phyloP scores from a whole-genome alignment of 2,113 vertebrate species.

The Vulpes lagopus region DNA sequence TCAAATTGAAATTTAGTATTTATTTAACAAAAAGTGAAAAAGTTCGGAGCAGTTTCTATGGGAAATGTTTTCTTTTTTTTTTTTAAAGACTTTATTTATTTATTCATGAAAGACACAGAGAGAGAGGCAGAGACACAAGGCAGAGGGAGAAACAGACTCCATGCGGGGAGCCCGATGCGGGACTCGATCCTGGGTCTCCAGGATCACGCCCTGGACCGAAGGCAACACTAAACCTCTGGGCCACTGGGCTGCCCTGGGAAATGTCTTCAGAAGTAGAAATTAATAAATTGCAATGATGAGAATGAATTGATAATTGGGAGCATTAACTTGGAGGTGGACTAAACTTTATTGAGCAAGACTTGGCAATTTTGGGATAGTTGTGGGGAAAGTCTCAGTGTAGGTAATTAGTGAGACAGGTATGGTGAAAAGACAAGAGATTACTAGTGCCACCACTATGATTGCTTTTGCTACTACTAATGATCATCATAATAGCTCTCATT shows the following conservation, averaged over 20 bases:
- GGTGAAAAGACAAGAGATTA: neutral
- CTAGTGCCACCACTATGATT: neutral
- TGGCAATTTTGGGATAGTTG: neutral
- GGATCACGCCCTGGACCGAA: too few relatives aligned
- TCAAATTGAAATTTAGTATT: neutral
- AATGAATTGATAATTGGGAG: neutral
- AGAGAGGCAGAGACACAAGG: too few relatives aligned
- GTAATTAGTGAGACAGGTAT: neutral
- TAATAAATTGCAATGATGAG: neutral
- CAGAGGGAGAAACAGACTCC: too few relatives aligned
- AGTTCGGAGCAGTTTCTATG: neutral
- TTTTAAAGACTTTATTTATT: too few relatives aligned
- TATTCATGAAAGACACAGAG: too few relatives aligned
- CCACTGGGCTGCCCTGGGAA: neutral
- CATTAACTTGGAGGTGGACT: neutral
- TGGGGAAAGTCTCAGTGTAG: neutral
- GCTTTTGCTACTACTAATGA: neutral
- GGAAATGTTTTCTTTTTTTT: neutral
- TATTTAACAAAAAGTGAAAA: conserved; percentile 10
- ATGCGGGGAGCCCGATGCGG: too few relatives aligned
- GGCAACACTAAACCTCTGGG: too few relatives aligned
- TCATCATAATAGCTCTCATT: neutral
- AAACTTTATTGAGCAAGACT: neutral
- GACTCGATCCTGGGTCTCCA: too few relatives aligned
- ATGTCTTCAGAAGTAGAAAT: neutral